Base-by-base conservation (phyloP, 2,113 vertebrate genomes). In the Clupea harengus region DNA sequence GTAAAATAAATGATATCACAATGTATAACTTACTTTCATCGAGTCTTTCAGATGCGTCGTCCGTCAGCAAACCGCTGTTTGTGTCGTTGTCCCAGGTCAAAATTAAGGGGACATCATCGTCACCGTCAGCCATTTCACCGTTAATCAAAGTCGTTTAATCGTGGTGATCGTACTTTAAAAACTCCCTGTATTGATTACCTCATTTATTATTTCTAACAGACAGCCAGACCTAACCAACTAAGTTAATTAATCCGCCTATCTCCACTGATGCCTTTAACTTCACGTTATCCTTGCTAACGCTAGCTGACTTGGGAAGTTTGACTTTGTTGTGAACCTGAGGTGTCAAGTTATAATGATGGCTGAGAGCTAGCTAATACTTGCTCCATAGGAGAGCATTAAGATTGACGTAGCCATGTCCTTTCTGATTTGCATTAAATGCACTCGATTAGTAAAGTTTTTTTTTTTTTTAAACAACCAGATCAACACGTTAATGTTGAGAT, bases 51-150 rank as follows among this genome's bases (percentile, higher is more conserved):
- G 87, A 87, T 82, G 89, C 85, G 0, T 95, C 94, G 20, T 93
- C 94, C 75, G 91, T 93, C 82, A 96, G 92, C 17, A 95, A 92
- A 0, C 92, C 88, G 81, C 92, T 89, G 88, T 93, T 94, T 0
- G 95, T 94, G 67, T 98, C 94, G 75, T 99, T 98, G 0, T 99
- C 98, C 95, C 97, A 95, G 82, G 97, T 98, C 89, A 99, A 90
- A 89, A 99, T 98, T 39, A 99, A 95, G 39, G 97, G 97, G 9
- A 98, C 98, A 0, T 99, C 98, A 89, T 96, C 95, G 84, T 99
- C 98, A 22, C 88, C 96, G 50, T 91, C 94, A 89, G 94, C 95
- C 54, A 97, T 96, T 89, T 95, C 95, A 52, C 32, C 75, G 17
- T 54, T 54, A 10, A 83, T 78, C 72, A 78, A 39, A 78, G 72